Base-by-base conservation (phyloP, 2,888 invertebrate genomes). In the Drepana falcataria region DNA sequence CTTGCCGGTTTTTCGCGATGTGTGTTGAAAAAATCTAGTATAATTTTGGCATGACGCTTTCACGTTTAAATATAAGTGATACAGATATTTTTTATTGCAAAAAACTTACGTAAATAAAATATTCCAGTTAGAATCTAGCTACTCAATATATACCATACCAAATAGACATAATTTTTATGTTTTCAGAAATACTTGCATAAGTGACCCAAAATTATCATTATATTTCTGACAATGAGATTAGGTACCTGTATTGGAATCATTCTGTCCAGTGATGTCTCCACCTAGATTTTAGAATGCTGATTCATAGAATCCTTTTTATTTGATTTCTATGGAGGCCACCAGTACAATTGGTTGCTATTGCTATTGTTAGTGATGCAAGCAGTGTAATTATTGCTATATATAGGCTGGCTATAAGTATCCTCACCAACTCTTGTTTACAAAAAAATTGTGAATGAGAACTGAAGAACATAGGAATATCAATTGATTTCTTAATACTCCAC, bases 271-370 rank as follows among this genome's bases (percentile, higher is more conserved):
- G 80, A 77, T 78, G 77, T 77, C 70, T 59, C 62, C 63, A 75
- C 74, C 75, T 71, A 75, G 66, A 69, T 21, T 21, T 21, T 21
- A 21, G 21, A 21, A 68, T 66, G 73, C 75, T 79, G 73, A 79
- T 73, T 77, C 78, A 78, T 74, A 65, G 68, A 75, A 71, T 73
- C 68, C 75, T 68, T 75, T 79, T 76, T 68, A 79, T 73, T 72
- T 58, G 61, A 63, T 62, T 75, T 77, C 65, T 73, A 77, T 76
- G 67, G 68, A 72, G 69, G 73, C 64, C 72, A 71, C 54, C 57
- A 65, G 62, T 73, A 78, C 77, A 74, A 77, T 64, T 64, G 60
- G 40, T 2, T 40, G 40, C 56, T 55, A 68, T 61, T 71, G 61
- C 63, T 65, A 69, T 71, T 72, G 73, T 68, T 62, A 59, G 55